Base-by-base conservation (phyloP, 2,888 invertebrate genomes). In the Isoperla grammatica region DNA sequence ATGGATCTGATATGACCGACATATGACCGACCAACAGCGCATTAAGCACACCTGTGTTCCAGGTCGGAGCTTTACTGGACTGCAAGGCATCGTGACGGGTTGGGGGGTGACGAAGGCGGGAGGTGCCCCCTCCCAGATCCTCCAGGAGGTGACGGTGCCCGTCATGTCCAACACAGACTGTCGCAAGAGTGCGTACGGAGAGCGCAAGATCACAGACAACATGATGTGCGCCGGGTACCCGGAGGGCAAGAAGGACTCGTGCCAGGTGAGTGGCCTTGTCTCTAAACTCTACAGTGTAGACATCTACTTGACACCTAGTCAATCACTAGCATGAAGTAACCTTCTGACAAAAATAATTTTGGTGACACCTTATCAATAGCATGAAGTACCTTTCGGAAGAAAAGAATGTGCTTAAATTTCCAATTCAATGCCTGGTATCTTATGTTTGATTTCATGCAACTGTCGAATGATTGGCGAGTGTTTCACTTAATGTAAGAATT, bases 171-270 rank as follows among this genome's bases (percentile, higher is more conserved):
- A 86, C 66, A 71, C 69, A 0, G 85, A 86, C 29, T 89, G 88
- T 71, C 81, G 79, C 20, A 77, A 80, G 64, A 83, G 83, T 0
- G 85, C 81, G 6, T 89, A 90, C 72, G 83, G 83, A 39, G 67
- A 74, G 8, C 76, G 78, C 53, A 82, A 84, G 67, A 88, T 90
- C 61, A 87, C 87, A 0, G 85, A 85, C 29, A 87, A 87, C 71
- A 89, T 89, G 88, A 69, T 90, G 65, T 90, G 90, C 69, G 90
- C 90, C 6, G 90, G 90, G 1, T 85, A 81, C 70, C 74, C 79
- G 0, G 79, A 86, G 39, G 90, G 90, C 5, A 81, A 81, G 50
- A 84, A 84, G 60, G 90, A 90, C 75, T 88, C 90, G 6, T 90
- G 90, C 73, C 89, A 82, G 75, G 81, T 81, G 71, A 29, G 29